Base-by-base conservation (phyloP, 2,113 vertebrate genomes). In the Grammomys dolichurus region DNA sequence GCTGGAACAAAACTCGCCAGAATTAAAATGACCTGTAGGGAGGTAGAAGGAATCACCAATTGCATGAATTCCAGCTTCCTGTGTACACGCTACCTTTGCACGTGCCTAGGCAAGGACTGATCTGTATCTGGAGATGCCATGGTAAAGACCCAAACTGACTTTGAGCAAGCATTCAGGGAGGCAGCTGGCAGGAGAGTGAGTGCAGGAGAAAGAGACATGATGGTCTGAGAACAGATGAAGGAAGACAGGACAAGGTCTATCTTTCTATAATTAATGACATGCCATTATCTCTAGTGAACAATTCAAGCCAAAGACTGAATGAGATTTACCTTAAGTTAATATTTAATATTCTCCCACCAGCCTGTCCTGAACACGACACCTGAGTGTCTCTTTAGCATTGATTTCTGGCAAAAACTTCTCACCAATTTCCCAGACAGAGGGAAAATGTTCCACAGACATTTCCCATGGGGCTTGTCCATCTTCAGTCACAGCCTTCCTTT, bases 351-450 rank as follows among this genome's bases (percentile, higher is more conserved):
- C 40, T 87, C 58, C 82, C 48, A n/a, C 56, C 73, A 87, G 65
- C 51, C 85, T 84, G 43, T 58, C 40, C 56, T 78, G 40, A 88
- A 60, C 20, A 77, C 48, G 43, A 89, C 4, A 91, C 14, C 72
- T 26, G 82, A 89, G 43, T 63, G 80, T 76, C 63, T 51, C 11
- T 65, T 91, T 5, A 20, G 89, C 70, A 70, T 76, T 78, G 63
- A 70, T 96, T 97, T 96, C 87, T 63, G 31, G 40, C 63, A 40
- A 81, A 65, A 58, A 84, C 94, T 87, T 97, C 88, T 80, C 11
- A 54, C 67, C 78, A 63, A 26, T 95, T 93, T 96, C 43, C 43
- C 46, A 85, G 63, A 48, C 0, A 2, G 31, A 14, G 3, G 31
- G 0, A 13, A 33, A 43, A 13, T 22, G 20, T 43, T 8, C 51